These are phyloP conservation scores for Drosophila cognata DNA, from an alignment of 2,888 invertebrate genomes.

Conservation along the genomic window DNA sequence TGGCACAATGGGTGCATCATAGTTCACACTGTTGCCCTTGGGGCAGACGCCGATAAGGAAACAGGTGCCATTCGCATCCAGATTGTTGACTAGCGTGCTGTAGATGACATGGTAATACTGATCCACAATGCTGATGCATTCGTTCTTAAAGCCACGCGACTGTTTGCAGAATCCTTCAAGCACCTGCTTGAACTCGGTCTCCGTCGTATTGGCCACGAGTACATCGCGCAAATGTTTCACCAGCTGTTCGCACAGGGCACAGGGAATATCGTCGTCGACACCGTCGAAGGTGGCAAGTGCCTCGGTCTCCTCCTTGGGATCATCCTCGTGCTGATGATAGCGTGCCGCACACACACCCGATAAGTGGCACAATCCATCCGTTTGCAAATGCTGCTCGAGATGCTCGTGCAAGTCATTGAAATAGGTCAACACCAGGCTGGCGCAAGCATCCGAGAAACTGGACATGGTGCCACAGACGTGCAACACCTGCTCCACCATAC, in stretches of 20 bases:
- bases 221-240: slow-evolving; percentile 92
- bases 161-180: slow-evolving; percentile 92
- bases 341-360: slow-evolving; percentile 90
- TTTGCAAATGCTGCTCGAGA: slow-evolving; percentile 87
- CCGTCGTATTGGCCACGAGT: slow-evolving; percentile 93
- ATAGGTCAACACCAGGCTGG: slow-evolving; percentile 90
- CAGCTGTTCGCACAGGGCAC: slow-evolving; percentile 94
- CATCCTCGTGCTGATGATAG: slow-evolving; percentile 88
- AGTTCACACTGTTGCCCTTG: slow-evolving; percentile 62
- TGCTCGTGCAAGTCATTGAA: slow-evolving; percentile 90
- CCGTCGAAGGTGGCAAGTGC: slow-evolving; percentile 86
- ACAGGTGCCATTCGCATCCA: slow-evolving; percentile 90
- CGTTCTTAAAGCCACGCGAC: slow-evolving; percentile 89
- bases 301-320: slow-evolving; percentile 80
- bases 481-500: slow-evolving; percentile 83
- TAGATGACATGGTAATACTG: slow-evolving; percentile 92
- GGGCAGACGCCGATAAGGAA: slow-evolving; percentile 87
- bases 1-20: slow-evolving; percentile 86
- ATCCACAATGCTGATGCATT: slow-evolving; percentile 91
- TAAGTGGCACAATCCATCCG: slow-evolving; percentile 90
- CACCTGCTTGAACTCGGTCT: slow-evolving; percentile 91
- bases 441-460: slow-evolving; percentile 92
- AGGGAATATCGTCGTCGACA: slow-evolving; percentile 88
- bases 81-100: slow-evolving; percentile 88
- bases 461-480: slow-evolving; percentile 89